These are phyloP conservation scores for Artibeus lituratus DNA, from an alignment of 2,797 vertebrate genomes.

Conservation along the genomic window DNA sequence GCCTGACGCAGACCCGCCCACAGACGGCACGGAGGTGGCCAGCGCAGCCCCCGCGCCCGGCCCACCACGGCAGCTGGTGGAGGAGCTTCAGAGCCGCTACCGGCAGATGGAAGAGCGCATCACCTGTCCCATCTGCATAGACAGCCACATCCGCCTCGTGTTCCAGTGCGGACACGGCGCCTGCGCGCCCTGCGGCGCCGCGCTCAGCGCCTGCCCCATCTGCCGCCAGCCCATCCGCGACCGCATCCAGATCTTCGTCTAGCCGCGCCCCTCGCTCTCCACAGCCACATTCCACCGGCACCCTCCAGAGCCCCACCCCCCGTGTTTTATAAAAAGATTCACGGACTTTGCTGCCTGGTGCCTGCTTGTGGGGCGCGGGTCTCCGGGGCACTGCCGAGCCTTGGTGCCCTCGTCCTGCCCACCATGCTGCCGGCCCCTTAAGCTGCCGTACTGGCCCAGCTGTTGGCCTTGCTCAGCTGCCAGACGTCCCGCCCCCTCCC, in stretches of 20 bases:
- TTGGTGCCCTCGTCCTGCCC: too few relatives aligned
- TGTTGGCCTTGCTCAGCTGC: neutral
- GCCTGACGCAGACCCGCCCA: neutral
- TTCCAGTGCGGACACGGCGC: constrained; percentile 99
- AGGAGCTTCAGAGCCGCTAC: constrained; percentile 97
- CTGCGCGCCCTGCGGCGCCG: constrained; percentile 93
- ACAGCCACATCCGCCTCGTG: constrained; percentile 98
- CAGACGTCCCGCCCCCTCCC: fast-evolving
- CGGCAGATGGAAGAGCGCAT: constrained; percentile 99
- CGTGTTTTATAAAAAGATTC: constrained; percentile 69
- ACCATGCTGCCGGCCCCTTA: neutral
- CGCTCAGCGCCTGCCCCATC: constrained; percentile 95
- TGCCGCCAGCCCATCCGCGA: constrained; percentile 97
- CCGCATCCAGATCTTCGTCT: constrained; percentile 95
- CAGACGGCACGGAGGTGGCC: constrained; percentile 96
- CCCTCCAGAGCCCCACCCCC: neutral
- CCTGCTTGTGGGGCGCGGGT: neutral
- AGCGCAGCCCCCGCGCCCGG: constrained; percentile 87
- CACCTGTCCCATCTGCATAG: constrained; percentile 99
- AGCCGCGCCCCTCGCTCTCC: neutral
- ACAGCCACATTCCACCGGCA: neutral
- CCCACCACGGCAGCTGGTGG: constrained; percentile 94
- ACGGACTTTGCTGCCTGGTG: neutral
- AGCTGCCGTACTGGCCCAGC: neutral
- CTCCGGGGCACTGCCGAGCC: neutral